These are phyloP conservation scores for Netelia melanura DNA, from an alignment of 2,888 invertebrate genomes.

Conservation along the genomic window DNA sequence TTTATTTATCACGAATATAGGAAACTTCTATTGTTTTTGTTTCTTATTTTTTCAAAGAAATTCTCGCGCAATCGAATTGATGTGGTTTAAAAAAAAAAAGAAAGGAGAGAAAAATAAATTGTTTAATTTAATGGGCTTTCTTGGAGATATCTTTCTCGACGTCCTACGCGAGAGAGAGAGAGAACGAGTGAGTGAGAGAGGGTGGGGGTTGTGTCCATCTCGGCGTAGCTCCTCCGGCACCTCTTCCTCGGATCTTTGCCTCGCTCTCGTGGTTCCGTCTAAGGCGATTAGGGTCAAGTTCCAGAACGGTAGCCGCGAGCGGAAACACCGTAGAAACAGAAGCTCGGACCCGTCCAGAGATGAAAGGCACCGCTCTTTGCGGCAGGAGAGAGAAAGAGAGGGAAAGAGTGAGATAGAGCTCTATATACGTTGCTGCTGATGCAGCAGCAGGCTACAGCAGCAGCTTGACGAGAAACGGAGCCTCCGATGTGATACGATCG, in stretches of 20 bases:
- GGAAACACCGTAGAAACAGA: constrained; percentile 83
- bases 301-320: constrained; percentile 81
- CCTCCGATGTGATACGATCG: constrained; percentile 77
- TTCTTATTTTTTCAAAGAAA: background rate
- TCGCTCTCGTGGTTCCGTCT: constrained; percentile 71
- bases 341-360: constrained; percentile 79
- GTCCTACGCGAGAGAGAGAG: constrained; percentile 1
- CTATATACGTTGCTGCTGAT: background rate
- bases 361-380: constrained; percentile 78
- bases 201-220: constrained; percentile 26
- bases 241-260: constrained; percentile 39
- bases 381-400: constrained; percentile 70
- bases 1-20: background rate
- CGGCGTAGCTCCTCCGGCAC: constrained; percentile 40
- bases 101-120: constrained; percentile 28
- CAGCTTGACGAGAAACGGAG: constrained; percentile 61
- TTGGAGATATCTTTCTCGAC: constrained; percentile 41
- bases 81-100: constrained; percentile 13
- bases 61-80: background rate
- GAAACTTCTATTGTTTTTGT: background rate
- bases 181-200: background rate
- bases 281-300: constrained; percentile 81
- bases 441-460: constrained; percentile 28
- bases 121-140: constrained; percentile 47
- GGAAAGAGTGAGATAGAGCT: constrained; percentile 26